phyloP scores from a whole-genome alignment of 2,797 vertebrate genomes.

The Galago senegalensis region DNA sequence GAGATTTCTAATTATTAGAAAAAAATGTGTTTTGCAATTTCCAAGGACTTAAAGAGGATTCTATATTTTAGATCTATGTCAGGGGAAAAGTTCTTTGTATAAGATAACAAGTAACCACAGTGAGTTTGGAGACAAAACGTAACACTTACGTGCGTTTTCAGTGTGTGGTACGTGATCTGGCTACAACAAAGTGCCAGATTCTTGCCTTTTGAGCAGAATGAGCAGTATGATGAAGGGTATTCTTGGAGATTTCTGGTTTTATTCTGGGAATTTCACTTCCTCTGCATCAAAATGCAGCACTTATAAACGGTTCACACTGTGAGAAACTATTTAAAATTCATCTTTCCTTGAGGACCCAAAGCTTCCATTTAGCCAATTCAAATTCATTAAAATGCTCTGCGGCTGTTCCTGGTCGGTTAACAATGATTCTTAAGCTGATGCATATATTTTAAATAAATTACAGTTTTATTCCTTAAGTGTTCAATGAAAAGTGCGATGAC shows the following conservation, averaged over 20 bases:
- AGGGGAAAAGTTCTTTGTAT: constrained; percentile 5
- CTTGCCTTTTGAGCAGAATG: constrained; percentile 29
- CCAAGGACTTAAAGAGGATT: neutral
- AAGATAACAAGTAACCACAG: neutral
- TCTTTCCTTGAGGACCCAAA: constrained; percentile 72
- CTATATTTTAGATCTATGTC: constrained; percentile 23
- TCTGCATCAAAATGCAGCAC: constrained; percentile 70
- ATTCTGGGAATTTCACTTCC: constrained; percentile 74
- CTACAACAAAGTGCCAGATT: neutral
- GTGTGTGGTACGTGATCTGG: neutral
- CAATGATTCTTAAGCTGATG: constrained; percentile 68
- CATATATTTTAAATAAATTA: constrained; percentile 76
- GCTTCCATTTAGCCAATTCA: constrained; percentile 72
- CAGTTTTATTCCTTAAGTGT: constrained; percentile 65
- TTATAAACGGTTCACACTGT: constrained; percentile 52
- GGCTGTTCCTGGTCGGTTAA: constrained; percentile 69
- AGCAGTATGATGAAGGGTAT: constrained; percentile 61
- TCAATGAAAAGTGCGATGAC: constrained; percentile 58
- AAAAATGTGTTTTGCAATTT: constrained; percentile 6
- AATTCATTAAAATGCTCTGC: constrained; percentile 75
- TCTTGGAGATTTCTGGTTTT: constrained; percentile 63
- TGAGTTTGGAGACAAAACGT: neutral
- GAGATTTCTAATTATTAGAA: constrained; percentile 51
- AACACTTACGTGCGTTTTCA: neutral
- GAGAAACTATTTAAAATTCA: constrained; percentile 77